Evolutionary conservation across 2,888 invertebrate genomes (phyloP), one percentile per base, ranked within the genome.

Genomic region (Chrysomela aeneicollis): DNA sequence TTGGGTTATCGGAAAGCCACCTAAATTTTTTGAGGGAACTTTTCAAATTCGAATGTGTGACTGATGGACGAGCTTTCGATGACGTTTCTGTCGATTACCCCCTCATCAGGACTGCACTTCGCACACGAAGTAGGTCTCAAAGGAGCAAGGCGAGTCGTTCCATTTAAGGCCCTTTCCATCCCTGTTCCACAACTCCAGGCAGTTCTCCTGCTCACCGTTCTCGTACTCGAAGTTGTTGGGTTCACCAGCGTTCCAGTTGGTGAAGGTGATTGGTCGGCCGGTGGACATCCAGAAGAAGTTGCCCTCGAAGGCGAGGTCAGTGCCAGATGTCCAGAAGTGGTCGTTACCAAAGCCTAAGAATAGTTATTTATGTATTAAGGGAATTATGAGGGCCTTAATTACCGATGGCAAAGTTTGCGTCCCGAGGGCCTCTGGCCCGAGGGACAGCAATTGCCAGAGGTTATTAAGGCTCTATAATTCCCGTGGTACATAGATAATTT

Each of bases 221-320:
- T 95, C 95, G 82, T 93, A 93, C 71, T 93, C 90, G 87, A 95
- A 95, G 84, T 95, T 95, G 83, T 95, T 95, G 0, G 95, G 95
- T 78, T 95, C 95, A 0, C 95, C 95, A 0, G 94, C 93, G 84
- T 95, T 95, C 94, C 94, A 95, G 83, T 95, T 95, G 73, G 94
- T 94, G 83, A 93, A 95, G 26, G 94, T 93, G 55, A 95, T 88
- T 0, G 94, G 94, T 66, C 92, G 86, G 2, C 95, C 95, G 64
- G 92, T 94, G 10, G 94, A 92, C 93, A 95, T 93, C 95, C 95
- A 95, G 86, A 94, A 94, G 87, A 94, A 95, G 76, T 88, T 90
- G 17, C 95, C 95, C 79, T 95, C 95, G 78, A 95, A 94, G 15
- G 94, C 95, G 78, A 94, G 87, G 82, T 95, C 95, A 5, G 94